A percentile compares a stretch with the other conserved stretches of the same genome.
phyloP scores from a whole-genome alignment of 2,888 invertebrate genomes.

The Xylocampa areola region DNA sequence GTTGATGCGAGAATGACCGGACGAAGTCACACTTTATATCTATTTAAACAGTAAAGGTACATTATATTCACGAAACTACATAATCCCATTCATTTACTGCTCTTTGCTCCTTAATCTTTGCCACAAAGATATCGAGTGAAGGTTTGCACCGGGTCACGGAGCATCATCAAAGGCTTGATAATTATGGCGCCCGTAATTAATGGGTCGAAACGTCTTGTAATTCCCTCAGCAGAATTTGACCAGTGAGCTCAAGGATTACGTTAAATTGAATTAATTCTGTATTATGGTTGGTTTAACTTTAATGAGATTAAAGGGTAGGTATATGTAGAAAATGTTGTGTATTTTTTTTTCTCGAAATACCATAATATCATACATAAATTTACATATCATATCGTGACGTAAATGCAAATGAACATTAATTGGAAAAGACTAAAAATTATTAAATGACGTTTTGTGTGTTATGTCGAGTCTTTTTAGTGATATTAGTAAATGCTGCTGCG shows the following conservation, averaged over 20 bases:
- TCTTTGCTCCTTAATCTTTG: slow-evolving; percentile 12
- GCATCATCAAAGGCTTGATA: slow-evolving; percentile 43
- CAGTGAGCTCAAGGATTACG: slow-evolving; percentile 23
- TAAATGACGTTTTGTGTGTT: too few species aligned
- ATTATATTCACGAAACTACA: neutral
- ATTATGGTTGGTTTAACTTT: slow-evolving; percentile 12
- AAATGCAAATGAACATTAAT: too few species aligned
- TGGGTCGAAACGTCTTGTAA: slow-evolving; percentile 33
- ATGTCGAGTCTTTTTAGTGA: too few species aligned
- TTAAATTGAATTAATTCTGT: slow-evolving; percentile 39
- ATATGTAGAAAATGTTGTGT: too few species aligned
- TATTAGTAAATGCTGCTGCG: too few species aligned
- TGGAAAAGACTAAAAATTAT: too few species aligned
- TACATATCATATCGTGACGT: too few species aligned
- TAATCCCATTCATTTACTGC: neutral
- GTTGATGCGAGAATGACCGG: too few species aligned
- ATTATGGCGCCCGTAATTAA: slow-evolving; percentile 49
- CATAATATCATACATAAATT: too few species aligned
- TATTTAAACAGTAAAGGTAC: neutral
- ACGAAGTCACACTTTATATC: neutral
- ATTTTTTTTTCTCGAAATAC: too few species aligned
- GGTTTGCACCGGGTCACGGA: slow-evolving; percentile 43
- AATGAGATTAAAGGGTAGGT: neutral
- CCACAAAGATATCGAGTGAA: slow-evolving; percentile 39
- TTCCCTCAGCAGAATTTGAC: slow-evolving; percentile 25